Evolutionary conservation across 2,113 vertebrate species (phyloP), one percentile per base, ranked within the genome.

Genomic region (Spea multiplicata): DNA sequence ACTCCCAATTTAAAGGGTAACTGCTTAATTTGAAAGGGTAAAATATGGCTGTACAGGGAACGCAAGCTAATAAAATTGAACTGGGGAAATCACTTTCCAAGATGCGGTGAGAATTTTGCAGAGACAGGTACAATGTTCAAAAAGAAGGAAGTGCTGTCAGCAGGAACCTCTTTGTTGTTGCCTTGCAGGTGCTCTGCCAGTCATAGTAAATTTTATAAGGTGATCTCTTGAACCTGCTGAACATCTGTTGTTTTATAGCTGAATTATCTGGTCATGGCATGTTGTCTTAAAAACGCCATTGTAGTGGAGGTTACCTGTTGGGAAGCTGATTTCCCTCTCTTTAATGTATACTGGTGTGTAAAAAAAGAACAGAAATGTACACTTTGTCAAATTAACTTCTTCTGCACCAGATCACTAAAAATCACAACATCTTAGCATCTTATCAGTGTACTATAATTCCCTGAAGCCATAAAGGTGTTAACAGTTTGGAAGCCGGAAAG

Each of bases 141-240:
- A 73, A 84, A 14, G 85, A 83, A 87, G 80, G 88, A 94, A 91
- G 76, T 75, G 88, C 89, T 91, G 91, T 92, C 90, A 89, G 83
- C 81, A 73, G 84, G 83, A 85, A 71, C 57, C 82, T 84, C 91
- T 93, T 94, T 93, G 93, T 92, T 93, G 91, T 93, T 86, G 86
- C 83, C 12, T 89, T 92, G 92, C 93, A 94, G 93, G 92, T 93
- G 93, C 86, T 90, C 89, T 91, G 92, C 89, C 90, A 90, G 84
- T 92, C 89, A 91, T 82, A 88, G 88, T 92, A 90, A 91, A 86
- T 53, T 82, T 83, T 78, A 81, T 72, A 87, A 84, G 86, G 88
- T 89, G 87, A 87, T 91, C 89, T 88, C 85, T 87, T 73, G 87
- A 87, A 86, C 83, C 88, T 87, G 86, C 80, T 82, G 78, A 82